Evolutionary conservation across 1,140 invertebrate genomes (phyloP).

Genomic region (Lordiphosa collinella): DNA sequence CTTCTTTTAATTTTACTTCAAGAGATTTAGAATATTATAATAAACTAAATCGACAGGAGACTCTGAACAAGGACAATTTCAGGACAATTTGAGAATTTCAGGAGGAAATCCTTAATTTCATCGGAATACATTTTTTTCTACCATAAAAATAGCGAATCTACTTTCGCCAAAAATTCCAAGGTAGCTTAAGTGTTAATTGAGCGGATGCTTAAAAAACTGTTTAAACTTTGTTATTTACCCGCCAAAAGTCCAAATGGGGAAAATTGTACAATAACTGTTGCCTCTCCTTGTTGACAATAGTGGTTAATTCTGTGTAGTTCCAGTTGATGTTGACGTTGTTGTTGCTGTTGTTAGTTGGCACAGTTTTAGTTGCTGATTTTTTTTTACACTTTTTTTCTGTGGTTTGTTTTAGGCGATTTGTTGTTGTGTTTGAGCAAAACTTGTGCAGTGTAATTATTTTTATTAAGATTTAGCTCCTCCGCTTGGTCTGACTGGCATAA

Average conservation of each 20-base stretch:
- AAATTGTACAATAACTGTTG: slow-evolving; percentile 17
- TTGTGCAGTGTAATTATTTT: slow-evolving; percentile 30
- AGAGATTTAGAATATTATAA: no score
- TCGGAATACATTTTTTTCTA: no score
- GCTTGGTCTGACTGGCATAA: no score
- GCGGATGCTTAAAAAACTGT: not conserved
- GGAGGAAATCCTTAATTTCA: no score
- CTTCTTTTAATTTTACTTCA: no score
- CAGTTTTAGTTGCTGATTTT: slow-evolving; percentile 37
- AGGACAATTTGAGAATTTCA: no score
- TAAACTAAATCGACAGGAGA: no score
- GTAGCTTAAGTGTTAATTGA: no score
- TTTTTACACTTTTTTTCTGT: slow-evolving; percentile 41
- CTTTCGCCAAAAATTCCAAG: no score
- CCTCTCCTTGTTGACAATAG: slow-evolving; percentile 21
- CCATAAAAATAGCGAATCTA: no score
- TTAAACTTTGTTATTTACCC: slow-evolving; percentile 34
- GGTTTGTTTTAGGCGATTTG: slow-evolving; percentile 29
- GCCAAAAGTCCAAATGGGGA: slow-evolving; percentile 27
- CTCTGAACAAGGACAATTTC: no score
- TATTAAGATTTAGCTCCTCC: slow-evolving; percentile 11
- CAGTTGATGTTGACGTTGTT: slow-evolving; percentile 15
- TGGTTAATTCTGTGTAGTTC: not conserved
- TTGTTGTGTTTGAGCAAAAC: slow-evolving; percentile 60
- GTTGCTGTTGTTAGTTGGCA: slow-evolving; percentile 34